A percentile compares a stretch with the other conserved stretches of the same genome.
Evolutionary conservation across 2,797 vertebrate species (phyloP).

Genomic region (Sphenopsis melanotis): DNA sequence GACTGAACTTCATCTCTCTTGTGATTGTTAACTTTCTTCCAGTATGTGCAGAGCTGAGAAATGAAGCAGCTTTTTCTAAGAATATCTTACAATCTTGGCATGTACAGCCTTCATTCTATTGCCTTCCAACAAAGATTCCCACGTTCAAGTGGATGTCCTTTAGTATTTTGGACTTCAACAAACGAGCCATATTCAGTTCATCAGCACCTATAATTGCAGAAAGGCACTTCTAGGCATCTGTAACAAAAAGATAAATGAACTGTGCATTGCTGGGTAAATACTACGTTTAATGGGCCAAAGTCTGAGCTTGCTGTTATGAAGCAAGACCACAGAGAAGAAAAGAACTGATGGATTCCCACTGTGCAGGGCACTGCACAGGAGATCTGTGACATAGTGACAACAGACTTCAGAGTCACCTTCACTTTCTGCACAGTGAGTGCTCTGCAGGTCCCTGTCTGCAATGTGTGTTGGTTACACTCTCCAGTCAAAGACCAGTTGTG

Average conservation of each 20-base stretch:
- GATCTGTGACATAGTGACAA: background rate
- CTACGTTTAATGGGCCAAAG: background rate
- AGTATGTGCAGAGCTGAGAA: background rate
- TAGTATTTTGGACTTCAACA: background rate
- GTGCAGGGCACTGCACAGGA: background rate
- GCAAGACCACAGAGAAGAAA: background rate
- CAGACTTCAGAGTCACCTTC: background rate
- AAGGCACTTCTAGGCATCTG: background rate
- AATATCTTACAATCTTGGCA: background rate
- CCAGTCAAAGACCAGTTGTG: background rate
- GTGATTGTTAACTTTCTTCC: background rate
- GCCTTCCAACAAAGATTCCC: background rate
- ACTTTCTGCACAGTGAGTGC: background rate
- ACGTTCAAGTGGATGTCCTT: background rate
- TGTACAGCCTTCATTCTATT: background rate
- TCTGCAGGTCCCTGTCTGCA: background rate
- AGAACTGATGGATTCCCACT: background rate
- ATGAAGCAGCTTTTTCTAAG: background rate
- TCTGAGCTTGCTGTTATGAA: background rate
- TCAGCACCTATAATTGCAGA: background rate
- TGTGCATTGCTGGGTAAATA: background rate
- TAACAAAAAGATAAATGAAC: background rate
- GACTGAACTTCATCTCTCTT: background rate
- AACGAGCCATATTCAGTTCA: background rate
- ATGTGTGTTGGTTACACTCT: fast-evolving